A percentile compares a stretch with the other conserved stretches of the same genome.
Conservation (phyloP, 2,113 vertebrate species). For the Salvelinus sp. region DNA sequence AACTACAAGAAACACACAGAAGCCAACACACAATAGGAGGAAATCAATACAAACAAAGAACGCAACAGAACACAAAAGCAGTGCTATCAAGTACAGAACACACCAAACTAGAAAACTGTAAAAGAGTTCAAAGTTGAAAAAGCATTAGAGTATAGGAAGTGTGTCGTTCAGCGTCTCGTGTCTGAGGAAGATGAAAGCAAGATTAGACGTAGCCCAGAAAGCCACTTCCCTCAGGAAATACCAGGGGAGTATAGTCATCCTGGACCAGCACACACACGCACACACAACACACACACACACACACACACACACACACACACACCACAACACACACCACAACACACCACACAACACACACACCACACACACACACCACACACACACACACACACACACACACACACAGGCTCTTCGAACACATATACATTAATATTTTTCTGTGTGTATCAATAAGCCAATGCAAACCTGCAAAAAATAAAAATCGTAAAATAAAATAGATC, state of each 20-base stretch:
- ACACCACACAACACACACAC: too few species aligned
- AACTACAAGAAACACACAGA: background rate
- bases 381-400: too few species aligned
- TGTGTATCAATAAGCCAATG: too few species aligned
- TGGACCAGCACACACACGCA: conserved; percentile 24
- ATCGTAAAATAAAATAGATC: too few species aligned
- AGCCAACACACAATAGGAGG: background rate
- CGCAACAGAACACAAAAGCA: too few species aligned
- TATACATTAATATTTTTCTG: background rate
- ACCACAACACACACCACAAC: too few species aligned
- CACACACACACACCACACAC: too few species aligned
- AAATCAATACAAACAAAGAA: too few species aligned
- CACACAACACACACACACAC: conserved; percentile 8
- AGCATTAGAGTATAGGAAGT: too few species aligned
- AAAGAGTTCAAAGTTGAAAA: too few species aligned
- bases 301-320: conserved; percentile 12
- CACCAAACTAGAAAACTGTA: too few species aligned
- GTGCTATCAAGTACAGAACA: too few species aligned
- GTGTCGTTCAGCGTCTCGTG: background rate
- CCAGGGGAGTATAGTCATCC: conserved; percentile 70
- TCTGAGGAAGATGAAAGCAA: conserved; percentile 32
- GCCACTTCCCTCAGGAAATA: conserved; percentile 76
- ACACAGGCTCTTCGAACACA: conserved; percentile 22
- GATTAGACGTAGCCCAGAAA: conserved; percentile 47
- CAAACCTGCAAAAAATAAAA: background rate